These are phyloP conservation scores for Macrophya alboannulata DNA, from an alignment of 2,888 invertebrate genomes.

Conservation along the genomic window DNA sequence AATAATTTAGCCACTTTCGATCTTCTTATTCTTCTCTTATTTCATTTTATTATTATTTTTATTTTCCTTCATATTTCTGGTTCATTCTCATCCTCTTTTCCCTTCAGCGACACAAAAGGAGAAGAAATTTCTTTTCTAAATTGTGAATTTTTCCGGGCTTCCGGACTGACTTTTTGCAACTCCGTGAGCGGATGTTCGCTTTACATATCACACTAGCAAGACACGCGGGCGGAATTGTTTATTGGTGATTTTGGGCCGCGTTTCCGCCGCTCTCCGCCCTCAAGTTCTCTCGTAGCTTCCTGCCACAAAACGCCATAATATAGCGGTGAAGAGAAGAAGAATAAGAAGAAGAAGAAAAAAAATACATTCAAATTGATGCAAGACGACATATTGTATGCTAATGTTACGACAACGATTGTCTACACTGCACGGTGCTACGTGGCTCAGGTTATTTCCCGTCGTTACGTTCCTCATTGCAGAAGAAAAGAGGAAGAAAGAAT, in stretches of 20 bases:
- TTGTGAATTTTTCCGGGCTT: slow-evolving; percentile 10
- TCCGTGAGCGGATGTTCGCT: slow-evolving; percentile 38
- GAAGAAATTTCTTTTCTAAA: not conserved
- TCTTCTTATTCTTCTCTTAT: not conserved
- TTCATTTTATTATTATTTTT: not conserved
- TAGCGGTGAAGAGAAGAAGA: not conserved
- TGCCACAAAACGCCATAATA: not conserved
- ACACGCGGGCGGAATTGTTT: slow-evolving; percentile 45
- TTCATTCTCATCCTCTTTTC: not conserved
- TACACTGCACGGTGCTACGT: slow-evolving; percentile 39
- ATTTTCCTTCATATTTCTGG: not conserved
- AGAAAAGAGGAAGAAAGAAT: not conserved
- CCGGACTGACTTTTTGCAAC: slow-evolving; percentile 35
- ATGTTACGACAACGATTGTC: slow-evolving; percentile 38
- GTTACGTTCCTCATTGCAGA: slow-evolving; percentile 6
- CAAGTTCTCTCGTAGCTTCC: not conserved
- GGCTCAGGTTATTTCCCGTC: slow-evolving; percentile 49
- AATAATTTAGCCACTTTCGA: slow-evolving; percentile 21
- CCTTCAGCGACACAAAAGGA: not conserved
- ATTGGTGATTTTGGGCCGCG: slow-evolving; percentile 46
- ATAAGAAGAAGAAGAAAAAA: not conserved
- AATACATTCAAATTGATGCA: slow-evolving; percentile 49
- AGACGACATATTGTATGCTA: slow-evolving; percentile 53
- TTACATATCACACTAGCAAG: slow-evolving; percentile 29
- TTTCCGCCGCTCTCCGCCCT: not conserved